A percentile compares a stretch with the other conserved stretches of the same genome.
phyloP scores from a whole-genome alignment of 64 coral and sea anemone species.

The Dendronephthya gigantea region DNA sequence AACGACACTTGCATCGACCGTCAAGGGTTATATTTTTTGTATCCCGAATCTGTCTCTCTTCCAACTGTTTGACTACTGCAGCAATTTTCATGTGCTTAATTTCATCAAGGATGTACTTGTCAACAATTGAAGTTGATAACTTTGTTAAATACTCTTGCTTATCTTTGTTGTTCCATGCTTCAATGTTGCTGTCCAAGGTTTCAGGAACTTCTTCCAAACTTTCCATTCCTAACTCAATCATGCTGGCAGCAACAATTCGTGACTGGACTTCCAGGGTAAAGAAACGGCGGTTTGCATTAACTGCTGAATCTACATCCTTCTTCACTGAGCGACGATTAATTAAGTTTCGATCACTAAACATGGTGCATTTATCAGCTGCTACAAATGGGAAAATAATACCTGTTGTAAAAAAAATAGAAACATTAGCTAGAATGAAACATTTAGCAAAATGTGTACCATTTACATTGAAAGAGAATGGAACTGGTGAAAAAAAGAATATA shows the following conservation, averaged over 20 bases:
- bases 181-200: background rate
- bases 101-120: conserved; percentile 10
- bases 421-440: too few relatives aligned
- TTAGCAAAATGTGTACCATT: too few relatives aligned
- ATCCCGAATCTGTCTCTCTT: conserved; percentile 21
- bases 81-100: background rate
- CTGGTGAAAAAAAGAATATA: too few relatives aligned
- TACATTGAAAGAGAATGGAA: too few relatives aligned
- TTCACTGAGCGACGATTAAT: conserved; percentile 23
- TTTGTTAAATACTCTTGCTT: background rate
- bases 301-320: background rate
- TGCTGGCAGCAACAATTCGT: conserved; percentile 24
- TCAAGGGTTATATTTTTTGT: conserved; percentile 25
- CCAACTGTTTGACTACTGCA: background rate
- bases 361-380: background rate
- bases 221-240: conserved; percentile 21
- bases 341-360: conserved; percentile 31
- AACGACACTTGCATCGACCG: conserved; percentile 47
- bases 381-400: background rate
- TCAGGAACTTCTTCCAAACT: background rate
- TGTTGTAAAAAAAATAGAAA: background rate
- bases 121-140: background rate
- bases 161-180: background rate
- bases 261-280: conserved; percentile 12
- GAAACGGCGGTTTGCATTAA: background rate